phyloP scores from a whole-genome alignment of 2,113 vertebrate species.

The Mus pahari region DNA sequence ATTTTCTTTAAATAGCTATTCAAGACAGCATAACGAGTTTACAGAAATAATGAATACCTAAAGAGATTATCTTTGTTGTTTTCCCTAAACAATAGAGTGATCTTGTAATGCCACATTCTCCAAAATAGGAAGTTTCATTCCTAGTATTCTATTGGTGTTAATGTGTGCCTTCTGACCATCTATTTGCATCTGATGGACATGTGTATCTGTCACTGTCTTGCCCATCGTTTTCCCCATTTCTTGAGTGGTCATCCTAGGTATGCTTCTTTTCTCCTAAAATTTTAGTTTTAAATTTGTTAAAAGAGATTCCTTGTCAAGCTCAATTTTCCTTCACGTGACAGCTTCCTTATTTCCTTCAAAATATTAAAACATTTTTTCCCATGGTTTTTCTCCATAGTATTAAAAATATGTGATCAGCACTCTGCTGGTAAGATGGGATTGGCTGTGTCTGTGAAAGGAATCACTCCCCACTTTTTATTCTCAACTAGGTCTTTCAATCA shows the following conservation, averaged over 20 bases:
- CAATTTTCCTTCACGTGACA: neutral
- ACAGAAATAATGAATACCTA: neutral
- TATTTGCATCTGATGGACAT: neutral
- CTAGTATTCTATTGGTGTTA: neutral
- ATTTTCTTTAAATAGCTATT: neutral
- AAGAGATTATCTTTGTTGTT: neutral
- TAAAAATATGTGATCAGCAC: neutral
- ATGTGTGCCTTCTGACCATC: neutral
- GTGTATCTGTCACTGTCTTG: neutral
- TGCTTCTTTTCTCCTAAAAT: neutral
- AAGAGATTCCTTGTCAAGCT: neutral
- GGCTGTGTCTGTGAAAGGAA: neutral
- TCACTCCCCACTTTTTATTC: neutral
- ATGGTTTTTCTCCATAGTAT: neutral
- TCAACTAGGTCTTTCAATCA: neutral
- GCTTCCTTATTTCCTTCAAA: conserved; percentile 10
- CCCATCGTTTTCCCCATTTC: too few species aligned
- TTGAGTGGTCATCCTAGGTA: neutral
- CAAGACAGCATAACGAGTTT: neutral
- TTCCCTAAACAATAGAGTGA: neutral
- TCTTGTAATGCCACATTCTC: neutral
- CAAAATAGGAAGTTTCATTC: neutral
- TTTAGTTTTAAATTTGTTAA: neutral
- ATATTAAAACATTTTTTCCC: neutral
- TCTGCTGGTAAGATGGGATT: neutral